phyloP scores from a whole-genome alignment of 2,797 vertebrate species.

The Margarornis squamiger region DNA sequence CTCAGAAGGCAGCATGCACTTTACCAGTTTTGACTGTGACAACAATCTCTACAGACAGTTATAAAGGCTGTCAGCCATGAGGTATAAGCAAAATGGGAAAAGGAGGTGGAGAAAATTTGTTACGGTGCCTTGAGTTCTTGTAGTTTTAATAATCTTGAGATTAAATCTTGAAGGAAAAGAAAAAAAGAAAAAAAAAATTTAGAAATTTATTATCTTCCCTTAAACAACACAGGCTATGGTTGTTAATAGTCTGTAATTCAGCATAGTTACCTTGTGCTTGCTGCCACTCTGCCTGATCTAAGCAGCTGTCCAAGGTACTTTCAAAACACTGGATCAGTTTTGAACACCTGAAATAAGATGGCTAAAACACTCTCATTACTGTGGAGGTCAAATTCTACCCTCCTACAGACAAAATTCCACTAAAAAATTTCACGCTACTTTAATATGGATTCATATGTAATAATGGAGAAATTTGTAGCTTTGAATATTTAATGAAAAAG shows the following conservation, averaged over 20 bases:
- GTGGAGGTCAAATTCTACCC: not conserved
- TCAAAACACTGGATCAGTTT: not conserved
- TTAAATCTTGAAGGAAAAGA: not conserved
- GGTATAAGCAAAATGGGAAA: not conserved
- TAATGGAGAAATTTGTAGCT: not conserved
- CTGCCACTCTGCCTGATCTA: not conserved
- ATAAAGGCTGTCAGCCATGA: not conserved
- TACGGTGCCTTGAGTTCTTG: not conserved
- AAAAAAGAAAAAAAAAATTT: not conserved
- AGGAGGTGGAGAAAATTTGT: not conserved
- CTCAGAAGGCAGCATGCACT: not conserved
- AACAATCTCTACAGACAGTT: not conserved
- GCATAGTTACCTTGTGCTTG: rapidly evolving
- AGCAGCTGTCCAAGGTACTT: not conserved
- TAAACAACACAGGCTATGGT: not conserved
- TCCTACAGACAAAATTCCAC: not conserved
- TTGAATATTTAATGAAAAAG: not conserved
- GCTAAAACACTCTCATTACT: not conserved
- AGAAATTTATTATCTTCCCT: not conserved
- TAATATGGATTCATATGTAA: not conserved
- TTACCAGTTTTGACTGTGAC: not conserved
- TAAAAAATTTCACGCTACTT: not conserved
- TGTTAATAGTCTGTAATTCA: not conserved
- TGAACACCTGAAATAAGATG: not conserved
- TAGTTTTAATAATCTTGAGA: not conserved